Evolutionary conservation across 2,888 invertebrate species (phyloP).

Genomic region (Metalampra italica): DNA sequence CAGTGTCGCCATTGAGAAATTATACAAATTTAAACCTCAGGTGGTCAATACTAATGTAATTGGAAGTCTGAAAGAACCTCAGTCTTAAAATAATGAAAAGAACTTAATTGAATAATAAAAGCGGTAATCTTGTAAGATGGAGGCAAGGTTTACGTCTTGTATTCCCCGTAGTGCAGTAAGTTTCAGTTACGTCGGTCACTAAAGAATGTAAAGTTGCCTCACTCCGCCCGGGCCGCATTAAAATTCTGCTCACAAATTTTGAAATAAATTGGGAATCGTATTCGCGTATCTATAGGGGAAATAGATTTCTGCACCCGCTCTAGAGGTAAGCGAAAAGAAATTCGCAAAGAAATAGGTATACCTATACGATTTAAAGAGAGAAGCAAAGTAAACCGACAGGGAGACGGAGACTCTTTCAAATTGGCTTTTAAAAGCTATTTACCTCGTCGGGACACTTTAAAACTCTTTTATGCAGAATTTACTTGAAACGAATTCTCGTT

Average conservation of each 20-base stretch:
- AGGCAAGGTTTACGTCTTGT: conserved; percentile 18
- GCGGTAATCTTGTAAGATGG: not conserved
- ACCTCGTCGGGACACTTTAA: conserved; percentile 24
- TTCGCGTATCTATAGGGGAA: conserved; percentile 48
- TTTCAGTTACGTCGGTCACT: conserved; percentile 32
- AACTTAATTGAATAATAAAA: not conserved
- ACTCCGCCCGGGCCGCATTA: conserved; percentile 29
- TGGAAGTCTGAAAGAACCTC: not conserved
- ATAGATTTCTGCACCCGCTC: conserved; percentile 55
- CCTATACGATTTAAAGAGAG: conserved; percentile 34
- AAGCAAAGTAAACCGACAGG: conserved; percentile 31
- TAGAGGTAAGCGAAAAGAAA: conserved; percentile 35
- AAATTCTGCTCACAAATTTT: conserved; percentile 53
- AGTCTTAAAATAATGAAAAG: not conserved
- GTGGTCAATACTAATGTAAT: no score
- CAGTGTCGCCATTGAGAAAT: no score
- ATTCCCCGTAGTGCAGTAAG: conserved; percentile 28
- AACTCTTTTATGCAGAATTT: conserved; percentile 30
- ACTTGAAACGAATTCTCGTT: not conserved
- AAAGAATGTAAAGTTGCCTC: conserved; percentile 22
- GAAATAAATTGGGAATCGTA: conserved; percentile 53
- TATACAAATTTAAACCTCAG: no score
- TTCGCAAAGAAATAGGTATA: conserved; percentile 38
- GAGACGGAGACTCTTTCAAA: conserved; percentile 27
- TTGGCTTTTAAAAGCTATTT: conserved; percentile 36